phyloP scores from a whole-genome alignment of 1,140 invertebrate species.

The Neodiprion virginianus region DNA sequence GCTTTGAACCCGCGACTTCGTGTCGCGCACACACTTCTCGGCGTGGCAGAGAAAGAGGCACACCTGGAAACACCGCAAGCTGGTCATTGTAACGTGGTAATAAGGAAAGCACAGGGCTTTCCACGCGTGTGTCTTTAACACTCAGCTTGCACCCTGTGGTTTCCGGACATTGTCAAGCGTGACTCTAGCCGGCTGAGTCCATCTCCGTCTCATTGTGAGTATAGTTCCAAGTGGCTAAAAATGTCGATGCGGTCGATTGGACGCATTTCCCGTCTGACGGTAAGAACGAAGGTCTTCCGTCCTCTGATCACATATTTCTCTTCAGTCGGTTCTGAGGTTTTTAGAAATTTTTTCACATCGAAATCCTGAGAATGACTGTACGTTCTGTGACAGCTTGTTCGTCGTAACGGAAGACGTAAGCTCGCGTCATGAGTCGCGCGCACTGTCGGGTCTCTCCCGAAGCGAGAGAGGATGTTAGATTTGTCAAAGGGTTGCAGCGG shows the following conservation, averaged over 20 bases:
- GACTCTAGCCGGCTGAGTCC: too few relatives aligned
- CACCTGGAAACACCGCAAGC: not conserved
- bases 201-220: too few relatives aligned
- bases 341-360: not conserved
- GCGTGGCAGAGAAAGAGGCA: not conserved
- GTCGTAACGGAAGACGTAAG: not conserved
- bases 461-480: conserved; percentile 2
- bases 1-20: too few relatives aligned
- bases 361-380: not conserved
- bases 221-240: too few relatives aligned
- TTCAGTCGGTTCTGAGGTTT: not conserved
- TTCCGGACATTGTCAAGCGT: too few relatives aligned
- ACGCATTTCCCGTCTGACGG: too few relatives aligned
- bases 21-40: not conserved
- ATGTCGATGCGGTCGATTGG: too few relatives aligned
- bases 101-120: conserved; percentile 10
- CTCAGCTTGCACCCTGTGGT: not conserved
- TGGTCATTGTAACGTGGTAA: conserved; percentile 16
- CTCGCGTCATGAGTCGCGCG: not conserved
- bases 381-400: not conserved
- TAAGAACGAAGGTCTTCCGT: too few relatives aligned
- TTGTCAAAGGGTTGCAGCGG: conserved; percentile 6
- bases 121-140: not conserved
- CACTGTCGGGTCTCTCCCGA: not conserved
- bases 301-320: not conserved